Conservation (phyloP, 2,797 vertebrate genomes). For the Coranthus polyacanthus region DNA sequence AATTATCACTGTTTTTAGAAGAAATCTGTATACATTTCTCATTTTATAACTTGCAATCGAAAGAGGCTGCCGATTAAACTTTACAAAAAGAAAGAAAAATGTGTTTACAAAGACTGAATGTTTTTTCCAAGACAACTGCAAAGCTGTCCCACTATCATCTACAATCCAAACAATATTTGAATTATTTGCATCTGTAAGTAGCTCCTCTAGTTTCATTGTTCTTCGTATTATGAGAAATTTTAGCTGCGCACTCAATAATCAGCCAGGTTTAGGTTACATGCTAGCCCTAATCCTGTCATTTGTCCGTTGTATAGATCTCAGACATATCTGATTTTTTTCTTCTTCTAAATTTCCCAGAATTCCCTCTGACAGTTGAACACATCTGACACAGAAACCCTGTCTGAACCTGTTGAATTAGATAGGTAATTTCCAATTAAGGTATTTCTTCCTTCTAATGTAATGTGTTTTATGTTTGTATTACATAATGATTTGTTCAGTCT, state of each 20-base stretch:
- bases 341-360: too few relatives aligned
- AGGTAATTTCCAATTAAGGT: slow-evolving; percentile 29
- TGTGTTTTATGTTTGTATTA: slow-evolving; percentile 25
- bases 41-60: slow-evolving; percentile 10
- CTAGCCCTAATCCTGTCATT: too few relatives aligned
- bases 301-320: neutral
- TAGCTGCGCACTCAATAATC: neutral
- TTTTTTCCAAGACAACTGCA: slow-evolving; percentile 1
- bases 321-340: slow-evolving; percentile 11
- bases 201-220: neutral
- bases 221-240: neutral
- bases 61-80: slow-evolving; percentile 35
- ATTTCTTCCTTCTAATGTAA: slow-evolving; percentile 27
- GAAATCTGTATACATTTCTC: slow-evolving; percentile 18
- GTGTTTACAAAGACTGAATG: neutral
- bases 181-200: slow-evolving; percentile 12
- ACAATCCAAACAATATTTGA: neutral
- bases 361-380: neutral
- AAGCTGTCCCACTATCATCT: neutral
- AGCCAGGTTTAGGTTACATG: too few relatives aligned
- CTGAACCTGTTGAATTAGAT: slow-evolving; percentile 31
- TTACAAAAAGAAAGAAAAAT: slow-evolving; percentile 26
- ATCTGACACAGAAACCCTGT: slow-evolving; percentile 10
- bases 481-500: slow-evolving; percentile 24
- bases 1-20: slow-evolving; percentile 10